Evolutionary conservation across 2,888 invertebrate genomes (phyloP).

Genomic region (Amaurobius ferox): DNA sequence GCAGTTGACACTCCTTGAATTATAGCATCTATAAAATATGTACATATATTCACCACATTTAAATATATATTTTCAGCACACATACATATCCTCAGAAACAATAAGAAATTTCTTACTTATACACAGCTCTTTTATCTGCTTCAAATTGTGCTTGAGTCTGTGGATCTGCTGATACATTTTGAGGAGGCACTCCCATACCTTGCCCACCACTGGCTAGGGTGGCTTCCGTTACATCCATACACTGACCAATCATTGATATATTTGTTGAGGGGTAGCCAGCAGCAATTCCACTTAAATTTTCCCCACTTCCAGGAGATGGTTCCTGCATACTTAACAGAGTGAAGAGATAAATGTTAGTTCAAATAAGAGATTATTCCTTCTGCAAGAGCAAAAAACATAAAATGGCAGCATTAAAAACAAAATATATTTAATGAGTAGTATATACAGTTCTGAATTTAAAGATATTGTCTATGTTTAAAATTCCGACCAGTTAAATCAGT

Average conservation of each 20-base stretch:
- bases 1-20: no score
- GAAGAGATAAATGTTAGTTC: not conserved
- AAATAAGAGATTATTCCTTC: no score
- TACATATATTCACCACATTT: no score
- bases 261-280: slow-evolving; percentile 37
- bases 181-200: slow-evolving; percentile 50
- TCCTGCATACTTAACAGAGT: slow-evolving; percentile 68
- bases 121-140: slow-evolving; percentile 74
- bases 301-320: slow-evolving; percentile 68
- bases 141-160: slow-evolving; percentile 73
- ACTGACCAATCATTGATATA: slow-evolving; percentile 70
- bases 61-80: no score
- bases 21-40: no score
- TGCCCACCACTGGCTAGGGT: slow-evolving; percentile 58
- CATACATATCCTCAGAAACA: not conserved
- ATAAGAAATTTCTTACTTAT: slow-evolving; percentile 60
- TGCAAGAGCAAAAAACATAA: no score
- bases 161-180: slow-evolving; percentile 62
- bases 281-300: slow-evolving; percentile 49
- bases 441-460: no score
- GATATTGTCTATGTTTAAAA: no score
- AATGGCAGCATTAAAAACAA: no score
- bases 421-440: no score
- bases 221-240: slow-evolving; percentile 64
- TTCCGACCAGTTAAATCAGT: no score